A percentile compares a stretch with the other conserved stretches of the same genome.
Evolutionary conservation across 2,797 vertebrate species (phyloP).

Genomic region (Galago senegalensis): DNA sequence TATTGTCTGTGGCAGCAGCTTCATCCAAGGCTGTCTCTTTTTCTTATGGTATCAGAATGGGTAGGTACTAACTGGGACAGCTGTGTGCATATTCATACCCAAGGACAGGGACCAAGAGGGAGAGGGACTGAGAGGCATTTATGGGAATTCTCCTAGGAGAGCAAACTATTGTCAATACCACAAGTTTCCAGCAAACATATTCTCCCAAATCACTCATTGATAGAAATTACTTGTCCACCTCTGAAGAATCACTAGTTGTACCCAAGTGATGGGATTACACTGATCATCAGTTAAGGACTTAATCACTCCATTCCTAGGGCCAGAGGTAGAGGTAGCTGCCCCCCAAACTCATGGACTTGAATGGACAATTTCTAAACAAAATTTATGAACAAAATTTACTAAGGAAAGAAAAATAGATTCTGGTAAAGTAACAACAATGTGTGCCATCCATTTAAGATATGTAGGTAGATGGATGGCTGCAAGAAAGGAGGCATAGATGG

Average conservation of each 20-base stretch:
- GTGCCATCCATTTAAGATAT: not conserved
- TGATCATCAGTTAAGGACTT: not conserved
- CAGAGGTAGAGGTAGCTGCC: not conserved
- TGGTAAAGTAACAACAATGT: not conserved
- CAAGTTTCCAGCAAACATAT: not conserved
- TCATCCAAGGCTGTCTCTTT: not conserved
- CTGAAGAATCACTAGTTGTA: not conserved
- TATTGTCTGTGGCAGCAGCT: not conserved
- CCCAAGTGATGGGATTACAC: not conserved
- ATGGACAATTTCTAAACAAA: not conserved
- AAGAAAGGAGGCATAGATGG: not conserved
- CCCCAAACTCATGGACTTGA: not conserved
- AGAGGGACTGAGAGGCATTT: not conserved
- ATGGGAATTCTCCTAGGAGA: not conserved
- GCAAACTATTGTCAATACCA: not conserved
- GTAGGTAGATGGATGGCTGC: not conserved
- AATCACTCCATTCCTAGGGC: no score
- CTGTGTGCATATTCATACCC: fast-evolving
- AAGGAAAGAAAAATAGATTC: not conserved
- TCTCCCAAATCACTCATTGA: not conserved
- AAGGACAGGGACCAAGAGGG: not conserved
- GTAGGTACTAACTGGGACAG: not conserved
- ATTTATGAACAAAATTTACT: not conserved
- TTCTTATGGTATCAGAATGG: not conserved
- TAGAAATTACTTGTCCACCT: not conserved